Evolutionary conservation across 2,797 vertebrate genomes (phyloP).

Genomic region (Lagocephalus sceleratus): DNA sequence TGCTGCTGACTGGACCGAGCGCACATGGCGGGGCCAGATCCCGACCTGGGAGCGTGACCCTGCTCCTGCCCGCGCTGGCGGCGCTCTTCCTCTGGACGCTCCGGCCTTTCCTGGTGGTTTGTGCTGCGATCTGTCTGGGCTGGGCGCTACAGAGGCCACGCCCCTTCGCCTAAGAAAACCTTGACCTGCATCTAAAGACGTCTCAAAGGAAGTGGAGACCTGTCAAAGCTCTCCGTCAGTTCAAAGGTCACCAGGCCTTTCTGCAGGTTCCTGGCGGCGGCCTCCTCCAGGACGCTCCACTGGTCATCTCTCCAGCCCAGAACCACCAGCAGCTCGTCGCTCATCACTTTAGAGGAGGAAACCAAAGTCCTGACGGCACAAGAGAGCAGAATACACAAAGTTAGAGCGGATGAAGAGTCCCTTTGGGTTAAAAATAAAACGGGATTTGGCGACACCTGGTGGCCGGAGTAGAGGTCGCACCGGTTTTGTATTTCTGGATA

Average conservation of each 20-base stretch:
- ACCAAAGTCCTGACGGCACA: slow-evolving; percentile 60
- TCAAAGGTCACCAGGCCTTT: slow-evolving; percentile 86
- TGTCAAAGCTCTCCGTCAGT: slow-evolving; percentile 78
- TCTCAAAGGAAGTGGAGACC: slow-evolving; percentile 55
- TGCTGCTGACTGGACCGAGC: slow-evolving; percentile 15
- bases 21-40: not conserved
- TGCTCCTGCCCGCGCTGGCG: slow-evolving; percentile 18
- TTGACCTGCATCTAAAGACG: not conserved
- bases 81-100: slow-evolving; percentile 28
- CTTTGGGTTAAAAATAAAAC: no score
- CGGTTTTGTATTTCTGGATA: no score
- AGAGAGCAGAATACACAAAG: not conserved
- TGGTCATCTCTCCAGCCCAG: slow-evolving; percentile 77
- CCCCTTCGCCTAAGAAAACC: slow-evolving; percentile 2
- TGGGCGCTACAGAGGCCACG: slow-evolving; percentile 10
- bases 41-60: not conserved
- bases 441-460: no score
- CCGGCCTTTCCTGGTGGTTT: slow-evolving; percentile 31
- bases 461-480: no score
- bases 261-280: slow-evolving; percentile 70
- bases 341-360: slow-evolving; percentile 63
- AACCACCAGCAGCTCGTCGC: slow-evolving; percentile 71
- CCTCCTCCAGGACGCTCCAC: slow-evolving; percentile 80
- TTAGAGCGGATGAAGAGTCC: not conserved
- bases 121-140: slow-evolving; percentile 16